These are phyloP conservation scores for Phyto melanocephala DNA, from an alignment of 2,888 invertebrate species.

Conservation along the genomic window DNA sequence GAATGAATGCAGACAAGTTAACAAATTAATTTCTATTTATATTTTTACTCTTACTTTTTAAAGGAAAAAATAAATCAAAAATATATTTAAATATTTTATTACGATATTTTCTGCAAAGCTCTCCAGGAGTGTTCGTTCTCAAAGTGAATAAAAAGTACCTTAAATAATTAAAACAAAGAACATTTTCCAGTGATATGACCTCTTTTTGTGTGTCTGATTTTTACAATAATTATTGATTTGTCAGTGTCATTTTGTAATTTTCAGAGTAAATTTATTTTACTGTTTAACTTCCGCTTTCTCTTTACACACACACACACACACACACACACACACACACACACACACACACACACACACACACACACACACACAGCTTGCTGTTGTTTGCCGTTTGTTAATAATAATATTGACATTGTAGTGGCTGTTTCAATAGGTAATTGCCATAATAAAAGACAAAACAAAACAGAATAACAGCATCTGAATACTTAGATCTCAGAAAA, in stretches of 20 bases:
- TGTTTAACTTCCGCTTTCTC: slow-evolving; percentile 21
- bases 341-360: too few species aligned
- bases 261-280: slow-evolving; percentile 13
- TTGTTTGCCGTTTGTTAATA: too few species aligned
- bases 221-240: not conserved
- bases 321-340: not conserved
- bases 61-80: too few species aligned
- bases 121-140: too few species aligned
- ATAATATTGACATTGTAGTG: not conserved
- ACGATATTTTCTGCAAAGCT: not conserved
- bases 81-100: not conserved
- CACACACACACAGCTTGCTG: too few species aligned
- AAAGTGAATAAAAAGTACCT: too few species aligned
- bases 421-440: slow-evolving; percentile 22
- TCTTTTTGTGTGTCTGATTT: not conserved
- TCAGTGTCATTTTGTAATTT: not conserved
- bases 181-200: too few species aligned
- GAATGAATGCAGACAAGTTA: too few species aligned
- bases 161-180: too few species aligned
- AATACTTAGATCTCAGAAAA: too few species aligned
- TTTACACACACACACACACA: not conserved
- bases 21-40: too few species aligned
- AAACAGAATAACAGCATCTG: not conserved
- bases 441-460: slow-evolving; percentile 19
- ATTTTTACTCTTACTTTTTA: too few species aligned